phyloP scores from a whole-genome alignment of 2,888 invertebrate genomes.

The Drosophila gaucha region DNA sequence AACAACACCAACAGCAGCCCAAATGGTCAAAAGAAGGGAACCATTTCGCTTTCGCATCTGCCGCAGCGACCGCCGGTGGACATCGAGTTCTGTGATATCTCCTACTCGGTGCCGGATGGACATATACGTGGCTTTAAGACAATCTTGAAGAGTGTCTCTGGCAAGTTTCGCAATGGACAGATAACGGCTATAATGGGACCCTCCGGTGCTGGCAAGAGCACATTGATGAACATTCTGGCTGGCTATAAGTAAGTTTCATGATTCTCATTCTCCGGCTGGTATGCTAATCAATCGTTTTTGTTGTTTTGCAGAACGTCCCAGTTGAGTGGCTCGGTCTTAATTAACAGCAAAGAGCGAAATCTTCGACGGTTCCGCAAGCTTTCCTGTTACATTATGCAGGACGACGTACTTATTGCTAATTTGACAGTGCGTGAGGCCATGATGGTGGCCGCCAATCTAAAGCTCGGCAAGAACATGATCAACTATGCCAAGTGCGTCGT shows the following conservation, averaged over 20 bases:
- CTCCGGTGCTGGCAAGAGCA: conserved; percentile 91
- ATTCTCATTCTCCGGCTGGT: background rate
- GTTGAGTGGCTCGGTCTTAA: conserved; percentile 92
- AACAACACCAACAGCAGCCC: conserved; percentile 87
- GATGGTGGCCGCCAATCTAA: conserved; percentile 95
- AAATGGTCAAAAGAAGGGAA: conserved; percentile 89
- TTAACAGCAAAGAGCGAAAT: conserved; percentile 95
- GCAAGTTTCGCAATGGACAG: conserved; percentile 95
- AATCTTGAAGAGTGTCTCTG: conserved; percentile 94
- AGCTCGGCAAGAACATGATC: conserved; percentile 92
- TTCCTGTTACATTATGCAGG: conserved; percentile 99
- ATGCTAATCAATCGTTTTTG: background rate
- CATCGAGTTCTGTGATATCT: conserved; percentile 94
- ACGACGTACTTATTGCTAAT: conserved; percentile 94
- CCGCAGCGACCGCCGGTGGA: conserved; percentile 95
- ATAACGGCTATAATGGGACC: conserved; percentile 98
- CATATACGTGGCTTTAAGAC: conserved; percentile 93
- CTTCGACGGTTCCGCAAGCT: conserved; percentile 95
- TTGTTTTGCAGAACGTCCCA: conserved; percentile 89
- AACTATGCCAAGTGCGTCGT: conserved; percentile 90
- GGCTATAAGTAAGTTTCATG: conserved; percentile 91
- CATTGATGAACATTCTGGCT: conserved; percentile 94
- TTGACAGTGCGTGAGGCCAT: conserved; percentile 96
- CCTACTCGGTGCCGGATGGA: conserved; percentile 95
- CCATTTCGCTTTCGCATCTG: conserved; percentile 91